Base-by-base conservation (phyloP, 2,888 invertebrate species). In the Acanthoscelides obtectus region DNA sequence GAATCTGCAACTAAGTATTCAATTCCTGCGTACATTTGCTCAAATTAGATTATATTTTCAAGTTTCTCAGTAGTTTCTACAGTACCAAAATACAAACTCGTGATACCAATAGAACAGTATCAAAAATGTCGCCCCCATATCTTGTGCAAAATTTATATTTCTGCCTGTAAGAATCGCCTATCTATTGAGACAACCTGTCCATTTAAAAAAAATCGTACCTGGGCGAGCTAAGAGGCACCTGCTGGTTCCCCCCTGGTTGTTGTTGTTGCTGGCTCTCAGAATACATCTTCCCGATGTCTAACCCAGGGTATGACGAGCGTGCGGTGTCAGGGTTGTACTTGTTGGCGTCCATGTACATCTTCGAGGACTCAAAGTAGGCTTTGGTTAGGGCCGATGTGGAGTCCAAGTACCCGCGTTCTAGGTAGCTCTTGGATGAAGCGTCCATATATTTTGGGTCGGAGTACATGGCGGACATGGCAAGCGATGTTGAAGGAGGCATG, bases 271-370 rank as follows among this genome's bases (percentile, higher is more conserved):
- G 70, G 68, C 74, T 64, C 12, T 78, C 80, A 0, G 89, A 87
- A 81, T 90, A 91, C 87, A 91, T 89, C 82, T 92, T 91, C 77
- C 88, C 88, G 78, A 90, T 90, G 81, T 92, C 92, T 80, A 92
- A 87, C 12, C 79, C 76, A 0, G 89, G 87, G 73, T 90, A 90
- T 1, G n/a, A n/a, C 0, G 82, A 80, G 74, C 84, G 79, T 74
- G 86, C 75, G n/a, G 83, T 76, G 67, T 84, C 84, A 6, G 81
- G 79, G 75, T 82, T 84, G 77, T 86, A 86, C 73, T 86, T 85
- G 69, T 86, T 85, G 66, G 84, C 83, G 79, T 92, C 92, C 91
- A 92, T 92, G 85, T 92, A 93, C 88, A 92, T 90, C 80, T 89
- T 89, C n/a, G 89, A 88, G 22, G 89, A 88, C 79, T 90, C 89